Conservation (phyloP, 2,888 invertebrate species). For the Acronicta leporina region DNA sequence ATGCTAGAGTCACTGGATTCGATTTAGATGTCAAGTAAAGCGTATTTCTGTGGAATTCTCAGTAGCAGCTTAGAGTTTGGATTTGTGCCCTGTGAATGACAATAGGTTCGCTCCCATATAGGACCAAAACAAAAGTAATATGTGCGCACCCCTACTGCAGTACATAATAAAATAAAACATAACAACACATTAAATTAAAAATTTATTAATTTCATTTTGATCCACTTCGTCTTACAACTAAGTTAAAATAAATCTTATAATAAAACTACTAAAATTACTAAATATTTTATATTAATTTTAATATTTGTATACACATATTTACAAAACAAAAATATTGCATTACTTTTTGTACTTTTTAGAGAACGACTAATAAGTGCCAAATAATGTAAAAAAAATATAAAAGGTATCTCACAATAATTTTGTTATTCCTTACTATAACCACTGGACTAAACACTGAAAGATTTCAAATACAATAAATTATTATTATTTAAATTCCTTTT, state of each 20-base stretch:
- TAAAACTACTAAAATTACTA: slow-evolving; percentile 50
- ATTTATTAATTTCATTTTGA: slow-evolving; percentile 74
- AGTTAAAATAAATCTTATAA: slow-evolving; percentile 65
- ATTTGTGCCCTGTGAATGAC: too few species aligned
- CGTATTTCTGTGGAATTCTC: too few species aligned
- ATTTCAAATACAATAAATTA: slow-evolving; percentile 56
- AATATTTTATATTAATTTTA: slow-evolving; percentile 73
- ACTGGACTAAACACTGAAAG: slow-evolving; percentile 28
- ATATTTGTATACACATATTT: slow-evolving; percentile 87
- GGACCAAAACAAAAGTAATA: too few species aligned
- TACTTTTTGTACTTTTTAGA: slow-evolving; percentile 64
- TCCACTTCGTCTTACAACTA: slow-evolving; percentile 70
- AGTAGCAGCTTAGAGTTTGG: too few species aligned
- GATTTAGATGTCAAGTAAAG: too few species aligned
- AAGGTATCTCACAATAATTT: slow-evolving; percentile 53
- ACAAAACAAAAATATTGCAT: slow-evolving; percentile 81
- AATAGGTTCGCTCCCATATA: too few species aligned
- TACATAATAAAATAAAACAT: slow-evolving; percentile 9
- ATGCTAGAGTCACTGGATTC: too few species aligned
- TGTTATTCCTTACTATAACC: slow-evolving; percentile 30
- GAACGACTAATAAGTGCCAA: slow-evolving; percentile 49
- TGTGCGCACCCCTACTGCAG: too few species aligned
- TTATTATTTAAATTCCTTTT: slow-evolving; percentile 30
- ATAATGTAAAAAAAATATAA: slow-evolving; percentile 32
- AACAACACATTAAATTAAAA: slow-evolving; percentile 63